phyloP scores from a whole-genome alignment of 2,888 invertebrate genomes.

The Flexamia atlantica region DNA sequence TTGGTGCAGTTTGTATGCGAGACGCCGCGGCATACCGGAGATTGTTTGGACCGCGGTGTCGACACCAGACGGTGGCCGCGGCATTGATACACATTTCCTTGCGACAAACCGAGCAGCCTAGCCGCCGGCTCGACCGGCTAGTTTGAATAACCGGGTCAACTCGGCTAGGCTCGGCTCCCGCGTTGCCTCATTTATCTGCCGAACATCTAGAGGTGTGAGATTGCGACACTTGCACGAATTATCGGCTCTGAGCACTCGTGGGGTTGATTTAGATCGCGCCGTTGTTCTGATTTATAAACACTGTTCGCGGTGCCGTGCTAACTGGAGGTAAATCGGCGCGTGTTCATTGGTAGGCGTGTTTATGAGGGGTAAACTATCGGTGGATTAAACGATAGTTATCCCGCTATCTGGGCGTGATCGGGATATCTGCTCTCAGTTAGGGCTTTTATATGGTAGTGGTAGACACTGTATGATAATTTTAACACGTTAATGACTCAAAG shows the following conservation, averaged over 20 bases:
- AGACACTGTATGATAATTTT: too few species aligned
- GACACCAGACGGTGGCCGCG: conserved; percentile 2
- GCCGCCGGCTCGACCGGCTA: conserved; percentile 5
- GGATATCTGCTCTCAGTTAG: too few species aligned
- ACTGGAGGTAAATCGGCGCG: background rate
- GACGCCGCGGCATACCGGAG: conserved; percentile 10
- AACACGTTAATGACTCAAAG: too few species aligned
- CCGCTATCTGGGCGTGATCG: too few species aligned
- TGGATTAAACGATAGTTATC: too few species aligned
- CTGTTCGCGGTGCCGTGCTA: background rate
- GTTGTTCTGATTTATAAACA: conserved; percentile 8
- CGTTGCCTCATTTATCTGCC: conserved; percentile 6
- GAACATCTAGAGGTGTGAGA: conserved; percentile 19
- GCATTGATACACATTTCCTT: conserved; percentile 25
- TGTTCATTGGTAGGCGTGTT: background rate
- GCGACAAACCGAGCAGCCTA: background rate
- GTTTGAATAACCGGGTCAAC: conserved; percentile 35
- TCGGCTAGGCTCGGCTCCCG: background rate
- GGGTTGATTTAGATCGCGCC: conserved; percentile 19
- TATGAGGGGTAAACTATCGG: background rate
- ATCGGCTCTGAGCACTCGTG: conserved; percentile 6
- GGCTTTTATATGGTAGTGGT: too few species aligned
- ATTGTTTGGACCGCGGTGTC: conserved; percentile 14
- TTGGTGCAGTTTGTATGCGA: conserved; percentile 1
- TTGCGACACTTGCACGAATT: conserved; percentile 20